Evolutionary conservation across 2,797 vertebrate species (phyloP), one percentile per base, ranked within the genome.

Genomic region (Podarcis siculus): DNA sequence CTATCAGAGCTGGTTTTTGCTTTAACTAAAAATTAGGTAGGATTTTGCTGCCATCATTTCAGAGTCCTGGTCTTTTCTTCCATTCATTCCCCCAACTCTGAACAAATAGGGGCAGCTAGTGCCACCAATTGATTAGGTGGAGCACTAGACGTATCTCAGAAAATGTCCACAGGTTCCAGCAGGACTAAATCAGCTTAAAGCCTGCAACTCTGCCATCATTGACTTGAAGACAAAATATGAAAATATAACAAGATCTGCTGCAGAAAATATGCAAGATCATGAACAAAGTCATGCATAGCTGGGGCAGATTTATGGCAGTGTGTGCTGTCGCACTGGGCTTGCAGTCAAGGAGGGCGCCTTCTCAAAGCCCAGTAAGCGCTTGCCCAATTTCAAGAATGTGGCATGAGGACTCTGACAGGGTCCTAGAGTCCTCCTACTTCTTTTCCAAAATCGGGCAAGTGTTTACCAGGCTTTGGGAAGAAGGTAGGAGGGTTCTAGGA

Each of bases 211-310:
- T 82, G 79, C 8, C 39, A 2, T 64, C 23, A 82, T 25, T 49
- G 37, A 5, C 27, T 61, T 58, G 66, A 85, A 85, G 42, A 75
- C 55, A 15, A 55, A 85, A 17, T 23, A 45, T 66, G 71, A 32
- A 82, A 69, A 67, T n/a, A 45, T 71, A 82, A 30, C 21, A 66
- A 82, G 72, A 19, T 5, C n/a, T 39, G 30, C 32, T 55, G 15
- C 42, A 81, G 21, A 45, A 87, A 81, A n/a, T 45, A 32, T 73
- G 30, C 35, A 45, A 5, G 27, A 35, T 75, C 30, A 45, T 32
- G 64, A 49, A 32, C n/a, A 23, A 0, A 0, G 69, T 25, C 0
- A 0, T 0, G 0, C 37, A 42, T 0, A 0, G 17, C 49, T 15
- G 49, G 13, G 49, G 49, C 49, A 1, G 13, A 55, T 55, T 55